Percentiles rank a stretch among this genome's conserved stretches.
phyloP scores from a whole-genome alignment of 2,797 vertebrate species.

The Myiotriccus ornatus region DNA sequence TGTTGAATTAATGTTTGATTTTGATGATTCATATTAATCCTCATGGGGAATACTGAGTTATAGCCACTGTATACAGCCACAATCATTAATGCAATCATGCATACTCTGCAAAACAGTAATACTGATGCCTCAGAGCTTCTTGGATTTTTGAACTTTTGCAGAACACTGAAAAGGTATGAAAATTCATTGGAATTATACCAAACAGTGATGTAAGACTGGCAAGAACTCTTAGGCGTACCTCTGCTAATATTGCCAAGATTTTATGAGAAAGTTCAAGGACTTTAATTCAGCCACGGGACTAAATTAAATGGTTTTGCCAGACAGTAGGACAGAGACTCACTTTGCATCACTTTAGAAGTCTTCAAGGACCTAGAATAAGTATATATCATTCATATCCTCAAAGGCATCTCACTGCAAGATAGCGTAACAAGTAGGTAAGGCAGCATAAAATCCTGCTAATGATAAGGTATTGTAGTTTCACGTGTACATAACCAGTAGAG shows the following conservation, averaged over 20 bases:
- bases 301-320: not conserved
- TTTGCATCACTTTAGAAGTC: not conserved
- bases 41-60: not conserved
- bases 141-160: too few species aligned
- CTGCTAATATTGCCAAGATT: not conserved
- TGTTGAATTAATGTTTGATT: not conserved
- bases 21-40: not conserved
- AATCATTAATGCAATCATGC: not conserved
- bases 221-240: not conserved
- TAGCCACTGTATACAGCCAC: not conserved
- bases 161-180: not conserved
- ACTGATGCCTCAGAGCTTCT: not conserved
- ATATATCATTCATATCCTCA: not conserved
- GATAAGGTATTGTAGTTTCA: slow-evolving; percentile 2
- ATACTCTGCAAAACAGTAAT: not conserved
- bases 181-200: not conserved
- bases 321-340: not conserved
- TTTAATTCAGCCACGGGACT: slow-evolving; percentile 15
- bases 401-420: not conserved
- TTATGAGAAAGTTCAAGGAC: not conserved
- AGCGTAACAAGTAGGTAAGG: not conserved
- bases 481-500: not conserved
- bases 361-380: not conserved
- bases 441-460: slow-evolving; percentile 13
- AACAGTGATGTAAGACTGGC: slow-evolving; percentile 6